These are phyloP conservation scores for Rostratula benghalensis DNA, from an alignment of 2,113 vertebrate genomes.

Conservation along the genomic window DNA sequence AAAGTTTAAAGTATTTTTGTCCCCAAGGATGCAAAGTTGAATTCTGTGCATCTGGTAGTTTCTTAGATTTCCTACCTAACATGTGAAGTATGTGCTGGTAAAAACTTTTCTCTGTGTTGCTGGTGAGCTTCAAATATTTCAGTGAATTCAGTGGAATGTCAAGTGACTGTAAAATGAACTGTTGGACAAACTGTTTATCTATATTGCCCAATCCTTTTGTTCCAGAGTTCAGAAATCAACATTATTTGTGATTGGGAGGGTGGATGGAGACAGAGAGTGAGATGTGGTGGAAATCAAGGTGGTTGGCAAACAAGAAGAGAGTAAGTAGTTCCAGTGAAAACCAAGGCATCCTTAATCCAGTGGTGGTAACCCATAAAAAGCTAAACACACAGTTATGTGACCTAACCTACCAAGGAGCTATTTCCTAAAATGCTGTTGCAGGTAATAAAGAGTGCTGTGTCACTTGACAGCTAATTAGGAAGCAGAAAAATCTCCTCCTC, in stretches of 20 bases:
- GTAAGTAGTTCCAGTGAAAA: background rate
- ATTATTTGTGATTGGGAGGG: background rate
- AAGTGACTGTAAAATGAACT: background rate
- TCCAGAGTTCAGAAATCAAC: background rate
- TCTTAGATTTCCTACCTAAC: no score
- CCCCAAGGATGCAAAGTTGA: no score
- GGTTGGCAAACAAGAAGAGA: background rate
- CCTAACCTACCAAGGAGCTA: background rate
- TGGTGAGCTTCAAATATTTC: background rate
- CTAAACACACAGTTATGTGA: background rate
- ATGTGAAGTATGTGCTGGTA: no score
- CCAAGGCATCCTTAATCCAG: background rate
- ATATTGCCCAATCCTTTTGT: background rate
- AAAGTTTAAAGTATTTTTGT: no score
- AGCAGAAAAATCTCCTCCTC: background rate
- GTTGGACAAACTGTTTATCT: background rate
- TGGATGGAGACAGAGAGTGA: background rate
- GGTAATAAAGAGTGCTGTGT: background rate
- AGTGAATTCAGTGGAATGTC: background rate
- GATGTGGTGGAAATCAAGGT: background rate
- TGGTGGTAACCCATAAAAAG: background rate
- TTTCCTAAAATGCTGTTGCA: background rate
- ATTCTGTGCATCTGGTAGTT: no score
- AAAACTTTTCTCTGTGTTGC: background rate
- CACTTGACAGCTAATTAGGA: constrained; percentile 35